Conservation (phyloP, 2,797 vertebrate genomes). For the Onychomys torridus region DNA sequence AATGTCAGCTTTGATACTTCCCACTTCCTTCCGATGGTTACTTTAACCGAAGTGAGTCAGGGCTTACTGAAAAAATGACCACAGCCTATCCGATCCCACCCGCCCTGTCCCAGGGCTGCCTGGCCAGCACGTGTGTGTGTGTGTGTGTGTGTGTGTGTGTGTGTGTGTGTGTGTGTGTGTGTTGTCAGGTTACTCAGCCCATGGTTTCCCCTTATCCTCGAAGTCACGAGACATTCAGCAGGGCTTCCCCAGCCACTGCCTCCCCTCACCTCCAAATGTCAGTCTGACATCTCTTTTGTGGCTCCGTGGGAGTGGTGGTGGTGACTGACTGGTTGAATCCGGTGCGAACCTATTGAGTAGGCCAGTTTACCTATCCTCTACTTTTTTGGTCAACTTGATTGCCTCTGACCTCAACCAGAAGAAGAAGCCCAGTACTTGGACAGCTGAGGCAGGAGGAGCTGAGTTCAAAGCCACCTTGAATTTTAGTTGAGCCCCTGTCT, state of each 20-base stretch:
- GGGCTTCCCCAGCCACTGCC: slow-evolving; percentile 65
- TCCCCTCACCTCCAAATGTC: slow-evolving; percentile 13
- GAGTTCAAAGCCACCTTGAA: not conserved
- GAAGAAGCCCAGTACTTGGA: not conserved
- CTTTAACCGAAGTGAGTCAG: slow-evolving; percentile 82
- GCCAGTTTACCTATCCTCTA: not conserved
- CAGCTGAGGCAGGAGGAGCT: not conserved
- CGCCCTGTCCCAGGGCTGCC: not conserved
- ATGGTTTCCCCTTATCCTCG: not conserved
- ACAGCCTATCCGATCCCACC: slow-evolving; percentile 62
- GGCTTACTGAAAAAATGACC: slow-evolving; percentile 85
- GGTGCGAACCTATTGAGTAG: not conserved
- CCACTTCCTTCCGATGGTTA: slow-evolving; percentile 86
- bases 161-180: not conserved
- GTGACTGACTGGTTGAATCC: not conserved
- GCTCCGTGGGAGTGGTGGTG: not conserved
- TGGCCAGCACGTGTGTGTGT: not conserved
- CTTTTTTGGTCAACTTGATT: not conserved
- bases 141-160: not conserved
- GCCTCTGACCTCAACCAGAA: not conserved
- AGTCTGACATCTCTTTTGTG: not conserved
- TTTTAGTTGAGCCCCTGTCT: not conserved
- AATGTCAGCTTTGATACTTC: slow-evolving; percentile 78
- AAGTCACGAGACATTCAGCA: slow-evolving; percentile 54
- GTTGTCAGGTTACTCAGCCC: slow-evolving; percentile 28